Base-by-base conservation (phyloP, 2,888 invertebrate genomes). In the Anoncus sp. region DNA sequence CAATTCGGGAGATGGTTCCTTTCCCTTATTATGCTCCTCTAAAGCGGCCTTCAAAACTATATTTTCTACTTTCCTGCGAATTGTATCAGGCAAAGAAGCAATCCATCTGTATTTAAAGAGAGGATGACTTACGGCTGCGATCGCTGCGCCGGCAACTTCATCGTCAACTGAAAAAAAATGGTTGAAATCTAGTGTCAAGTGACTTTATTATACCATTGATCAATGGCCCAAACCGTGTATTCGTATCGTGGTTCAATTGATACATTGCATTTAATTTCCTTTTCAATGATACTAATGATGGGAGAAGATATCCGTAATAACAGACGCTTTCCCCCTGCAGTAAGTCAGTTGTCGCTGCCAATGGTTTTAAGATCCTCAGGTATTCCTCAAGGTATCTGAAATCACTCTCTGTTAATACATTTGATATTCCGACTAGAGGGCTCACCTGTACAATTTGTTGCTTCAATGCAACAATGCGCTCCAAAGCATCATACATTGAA, bases 251-350 rank as follows among this genome's bases (percentile, higher is more conserved):
- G 43, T 38, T 40, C 22, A 47, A 24, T n/a, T 35, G 43, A 53
- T 51, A 27, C 24, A 77, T 2, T 63, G 59, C 45, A 18, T 60
- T 49, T 7, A 72, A 66, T 66, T 77, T 77, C 24, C 59, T 60
- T 14, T 40, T 27, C 20, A 66, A n/a, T 9, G 72, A 72, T 40
- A 77, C 59, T 45, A 77, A 51, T 22, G 77, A 72, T 43, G 66
- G 73, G 16, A 77, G 31, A 35, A 77, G 66, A 20, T 60, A 73
- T 10, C 77, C 77, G 38, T 77, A 77, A n/a, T 60, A 59, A n/a
- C 60, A 51, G 7, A 55, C 12, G 6, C 31, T 27, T 57, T 75
- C 72, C 31, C 66, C 66, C 53, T 77, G 60, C 14, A 77, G 72
- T n/a, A 73, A 47, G 53, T 77, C 76, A 35, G 60, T 47, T 47